Evolutionary conservation across 2,888 invertebrate species (phyloP).

Genomic region (Oscheius sp.): DNA sequence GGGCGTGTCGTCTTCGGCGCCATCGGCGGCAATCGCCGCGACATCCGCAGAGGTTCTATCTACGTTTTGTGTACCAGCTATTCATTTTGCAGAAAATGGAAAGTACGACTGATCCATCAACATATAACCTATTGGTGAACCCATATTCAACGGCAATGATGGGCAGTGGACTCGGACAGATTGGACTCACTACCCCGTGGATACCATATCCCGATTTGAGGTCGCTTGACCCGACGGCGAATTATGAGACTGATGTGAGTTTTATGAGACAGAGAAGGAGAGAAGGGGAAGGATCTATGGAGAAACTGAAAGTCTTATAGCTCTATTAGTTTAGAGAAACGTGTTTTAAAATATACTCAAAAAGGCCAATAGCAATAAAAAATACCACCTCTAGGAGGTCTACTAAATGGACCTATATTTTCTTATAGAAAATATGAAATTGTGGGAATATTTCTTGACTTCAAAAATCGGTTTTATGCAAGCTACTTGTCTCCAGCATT

Average conservation of each 20-base stretch:
- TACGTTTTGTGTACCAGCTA: not conserved
- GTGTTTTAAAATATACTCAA: too few species aligned
- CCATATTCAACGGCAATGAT: conserved; percentile 21
- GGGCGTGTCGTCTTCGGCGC: conserved; percentile 22
- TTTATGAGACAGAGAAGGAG: too few species aligned
- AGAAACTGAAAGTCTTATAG: too few species aligned
- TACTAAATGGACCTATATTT: too few species aligned
- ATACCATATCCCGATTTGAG: conserved; percentile 29
- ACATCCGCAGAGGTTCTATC: conserved; percentile 17
- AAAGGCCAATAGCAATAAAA: too few species aligned
- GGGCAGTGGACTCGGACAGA: not conserved
- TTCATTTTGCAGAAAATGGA: conserved; percentile 26
- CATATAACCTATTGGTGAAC: conserved; percentile 15
- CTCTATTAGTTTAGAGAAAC: too few species aligned
- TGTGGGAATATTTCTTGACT: too few species aligned
- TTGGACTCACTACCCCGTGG: conserved; percentile 5
- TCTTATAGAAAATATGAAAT: too few species aligned
- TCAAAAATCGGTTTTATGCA: too few species aligned
- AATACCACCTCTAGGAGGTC: too few species aligned
- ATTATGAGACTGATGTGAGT: conserved; percentile 28
- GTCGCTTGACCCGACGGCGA: not conserved
- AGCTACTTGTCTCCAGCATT: too few species aligned
- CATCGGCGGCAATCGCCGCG: conserved; percentile 29
- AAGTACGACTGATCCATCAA: not conserved
- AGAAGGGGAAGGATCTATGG: too few species aligned